Conservation (phyloP, 2,888 invertebrate genomes). For the Scrobipalpa atriplicella region DNA sequence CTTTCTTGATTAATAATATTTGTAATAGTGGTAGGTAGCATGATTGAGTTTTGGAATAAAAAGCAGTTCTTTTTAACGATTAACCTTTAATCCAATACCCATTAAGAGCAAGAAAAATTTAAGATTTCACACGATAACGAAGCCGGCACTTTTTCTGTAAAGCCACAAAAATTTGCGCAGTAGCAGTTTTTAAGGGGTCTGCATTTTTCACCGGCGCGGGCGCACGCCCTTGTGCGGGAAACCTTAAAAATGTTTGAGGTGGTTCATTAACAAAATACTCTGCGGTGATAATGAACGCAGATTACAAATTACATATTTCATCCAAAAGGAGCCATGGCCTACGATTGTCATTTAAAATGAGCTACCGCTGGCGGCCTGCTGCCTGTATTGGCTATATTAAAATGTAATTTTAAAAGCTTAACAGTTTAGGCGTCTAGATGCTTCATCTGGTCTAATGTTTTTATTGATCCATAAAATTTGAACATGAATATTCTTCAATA, state of each 20-base stretch:
- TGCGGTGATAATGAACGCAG: slow-evolving; percentile 1
- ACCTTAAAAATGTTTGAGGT: slow-evolving; percentile 65
- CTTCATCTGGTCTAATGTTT: too few species aligned
- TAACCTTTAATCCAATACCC: neutral
- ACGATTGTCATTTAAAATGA: too few species aligned
- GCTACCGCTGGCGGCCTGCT: too few species aligned
- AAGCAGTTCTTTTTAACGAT: neutral
- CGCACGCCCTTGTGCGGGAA: slow-evolving; percentile 53
- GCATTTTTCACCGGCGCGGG: slow-evolving; percentile 29
- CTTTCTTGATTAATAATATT: neutral
- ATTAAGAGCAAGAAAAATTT: slow-evolving; percentile 7
- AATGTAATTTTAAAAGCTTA: too few species aligned
- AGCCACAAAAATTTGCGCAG: slow-evolving; percentile 41
- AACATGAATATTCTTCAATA: too few species aligned
- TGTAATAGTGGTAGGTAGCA: neutral
- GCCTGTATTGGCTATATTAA: too few species aligned
- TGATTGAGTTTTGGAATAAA: neutral
- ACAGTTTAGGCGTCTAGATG: too few species aligned
- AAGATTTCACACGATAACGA: slow-evolving; percentile 16
- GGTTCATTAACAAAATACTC: slow-evolving; percentile 44
- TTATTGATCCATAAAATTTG: too few species aligned
- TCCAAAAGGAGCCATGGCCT: neutral
- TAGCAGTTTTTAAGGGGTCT: slow-evolving; percentile 32
- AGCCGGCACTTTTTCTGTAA: slow-evolving; percentile 22
- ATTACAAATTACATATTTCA: slow-evolving; percentile 7